These are phyloP conservation scores for Urocynchramus pylzowi DNA, from an alignment of 2,113 vertebrate species.

Conservation along the genomic window DNA sequence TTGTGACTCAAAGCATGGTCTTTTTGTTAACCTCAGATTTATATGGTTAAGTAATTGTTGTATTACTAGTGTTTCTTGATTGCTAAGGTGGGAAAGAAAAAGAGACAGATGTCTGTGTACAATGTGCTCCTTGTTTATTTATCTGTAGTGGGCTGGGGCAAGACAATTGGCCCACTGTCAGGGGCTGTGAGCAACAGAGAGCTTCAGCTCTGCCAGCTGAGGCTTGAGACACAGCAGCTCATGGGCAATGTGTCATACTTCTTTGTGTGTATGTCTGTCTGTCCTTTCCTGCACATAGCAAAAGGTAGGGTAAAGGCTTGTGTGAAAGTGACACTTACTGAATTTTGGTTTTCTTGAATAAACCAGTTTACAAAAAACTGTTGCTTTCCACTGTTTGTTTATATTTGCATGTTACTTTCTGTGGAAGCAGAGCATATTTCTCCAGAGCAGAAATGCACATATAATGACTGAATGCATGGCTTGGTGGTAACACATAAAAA, in stretches of 20 bases:
- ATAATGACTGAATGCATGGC: not conserved
- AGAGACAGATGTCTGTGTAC: not conserved
- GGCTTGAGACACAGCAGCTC: not conserved
- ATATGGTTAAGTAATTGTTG: constrained; percentile 48
- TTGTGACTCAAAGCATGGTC: constrained; percentile 28
- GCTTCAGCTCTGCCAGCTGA: not conserved
- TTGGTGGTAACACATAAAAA: not conserved
- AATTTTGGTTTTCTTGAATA: not conserved
- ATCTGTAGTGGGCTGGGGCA: not conserved
- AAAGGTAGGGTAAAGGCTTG: not conserved
- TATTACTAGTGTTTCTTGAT: constrained; percentile 38
- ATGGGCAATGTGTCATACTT: fast-evolving
- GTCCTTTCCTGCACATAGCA: not conserved
- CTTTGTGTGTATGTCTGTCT: fast-evolving
- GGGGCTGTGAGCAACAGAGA: not conserved
- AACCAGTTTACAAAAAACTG: fast-evolving
- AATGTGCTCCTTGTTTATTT: constrained; percentile 9
- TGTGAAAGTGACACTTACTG: fast-evolving
- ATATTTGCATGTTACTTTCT: not conserved
- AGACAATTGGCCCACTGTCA: not conserved
- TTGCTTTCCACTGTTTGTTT: not conserved
- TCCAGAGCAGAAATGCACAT: not conserved
- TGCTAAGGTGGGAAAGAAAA: not conserved
- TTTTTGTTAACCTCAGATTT: constrained; percentile 50
- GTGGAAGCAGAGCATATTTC: fast-evolving